phyloP scores from a whole-genome alignment of 2,888 invertebrate species.

The Parnassius apollo region DNA sequence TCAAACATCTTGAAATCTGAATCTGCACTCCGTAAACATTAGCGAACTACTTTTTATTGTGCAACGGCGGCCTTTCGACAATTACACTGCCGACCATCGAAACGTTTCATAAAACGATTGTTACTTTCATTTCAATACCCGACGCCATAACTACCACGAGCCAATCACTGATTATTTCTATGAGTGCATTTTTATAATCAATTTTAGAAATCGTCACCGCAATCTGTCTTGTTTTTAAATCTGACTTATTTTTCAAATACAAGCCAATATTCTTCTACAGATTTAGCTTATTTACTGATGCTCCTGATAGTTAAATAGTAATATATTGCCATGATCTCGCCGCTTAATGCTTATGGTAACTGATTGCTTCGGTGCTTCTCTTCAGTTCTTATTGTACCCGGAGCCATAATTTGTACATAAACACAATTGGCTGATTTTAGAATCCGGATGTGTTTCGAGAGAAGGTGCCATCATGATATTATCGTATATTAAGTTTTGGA shows the following conservation, averaged over 20 bases:
- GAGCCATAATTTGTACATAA: too few species aligned
- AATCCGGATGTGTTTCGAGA: too few species aligned
- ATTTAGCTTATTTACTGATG: too few species aligned
- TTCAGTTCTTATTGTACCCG: too few species aligned
- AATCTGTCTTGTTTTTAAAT: constrained; percentile 10
- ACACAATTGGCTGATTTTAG: too few species aligned
- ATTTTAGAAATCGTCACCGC: constrained; percentile 13
- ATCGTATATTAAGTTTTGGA: too few species aligned
- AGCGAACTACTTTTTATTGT: constrained; percentile 53
- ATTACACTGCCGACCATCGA: constrained; percentile 66
- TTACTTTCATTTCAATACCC: constrained; percentile 67
- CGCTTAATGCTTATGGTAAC: too few species aligned
- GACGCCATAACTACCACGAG: constrained; percentile 46
- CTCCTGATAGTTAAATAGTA: too few species aligned
- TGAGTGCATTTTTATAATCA: constrained; percentile 6
- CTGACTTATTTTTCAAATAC: background rate
- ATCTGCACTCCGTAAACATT: constrained; percentile 38
- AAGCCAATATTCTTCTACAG: too few species aligned
- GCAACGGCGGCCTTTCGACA: constrained; percentile 48
- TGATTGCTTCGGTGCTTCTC: too few species aligned
- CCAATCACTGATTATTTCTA: constrained; percentile 21
- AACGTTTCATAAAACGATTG: constrained; percentile 72
- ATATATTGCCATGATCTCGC: too few species aligned
- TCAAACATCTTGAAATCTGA: background rate
- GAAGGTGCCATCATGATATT: too few species aligned